Evolutionary conservation across 1,140 invertebrate genomes (phyloP), one percentile per base, ranked within the genome.

Genomic region (Apis cerana): DNA sequence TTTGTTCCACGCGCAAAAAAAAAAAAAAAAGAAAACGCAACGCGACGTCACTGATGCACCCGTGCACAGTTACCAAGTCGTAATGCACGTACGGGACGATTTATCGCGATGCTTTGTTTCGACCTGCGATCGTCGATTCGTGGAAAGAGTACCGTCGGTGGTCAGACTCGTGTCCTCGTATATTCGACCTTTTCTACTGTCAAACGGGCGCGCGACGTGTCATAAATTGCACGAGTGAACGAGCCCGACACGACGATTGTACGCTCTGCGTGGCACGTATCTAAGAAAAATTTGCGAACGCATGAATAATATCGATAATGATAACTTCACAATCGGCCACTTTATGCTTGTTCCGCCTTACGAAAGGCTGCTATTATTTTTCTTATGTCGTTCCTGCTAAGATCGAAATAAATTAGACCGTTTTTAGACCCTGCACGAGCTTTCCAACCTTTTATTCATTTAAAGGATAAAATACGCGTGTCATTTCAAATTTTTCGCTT

Each of bases 1-100:
- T 90, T 84, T 88, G 85, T 87, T 89, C 82, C 82, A 76, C 85
- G n/a, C 54, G 76, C 83, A 19, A 81, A 82, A 75, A 59, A 52
- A 19, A 69, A 0, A 65, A 68, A 61, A 69, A 69, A 64, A 70
- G 50, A 65, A 69, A 80, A 11, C 19, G n/a, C 19, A 62, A 70
- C 17, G 23, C 48, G 23, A 62, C 43, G 13, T 15, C 8, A 13
- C 67, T 0, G 59, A 33, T 52, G 59, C 11, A 13, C 52, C 17
- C 54, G 52, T 48, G 33, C 23, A 21, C 11, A 11, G 17, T 48
- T 58, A 43, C 33, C 33, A 43, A 43, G 33, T 43, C 33, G 33
- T 43, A 43, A 43, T 43, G 33, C 27, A 71, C 52, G 27, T 56
- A 56, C 27, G 13, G 33, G 4, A 19, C 19, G 59, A 64, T 43